phyloP scores from a whole-genome alignment of 2,113 vertebrate species.

The Salvelinus alpinus region DNA sequence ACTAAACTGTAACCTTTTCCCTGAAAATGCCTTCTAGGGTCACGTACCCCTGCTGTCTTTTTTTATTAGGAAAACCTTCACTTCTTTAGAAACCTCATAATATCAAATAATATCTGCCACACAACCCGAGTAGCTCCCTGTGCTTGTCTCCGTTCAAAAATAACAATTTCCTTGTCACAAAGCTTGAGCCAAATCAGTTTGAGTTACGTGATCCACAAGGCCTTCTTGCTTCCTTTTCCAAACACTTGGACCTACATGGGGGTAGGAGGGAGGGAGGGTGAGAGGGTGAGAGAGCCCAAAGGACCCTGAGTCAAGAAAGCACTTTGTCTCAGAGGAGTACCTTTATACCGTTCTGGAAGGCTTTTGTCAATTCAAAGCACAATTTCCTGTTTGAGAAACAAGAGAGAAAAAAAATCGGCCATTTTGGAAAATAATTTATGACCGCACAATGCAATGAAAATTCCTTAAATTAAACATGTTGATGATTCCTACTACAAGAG shows the following conservation, averaged over 20 bases:
- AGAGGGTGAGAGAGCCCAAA: background rate
- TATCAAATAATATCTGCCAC: background rate
- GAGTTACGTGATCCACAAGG: conserved; percentile 60
- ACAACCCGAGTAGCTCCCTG: background rate
- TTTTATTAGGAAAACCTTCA: conserved; percentile 9
- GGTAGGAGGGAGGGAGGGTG: background rate
- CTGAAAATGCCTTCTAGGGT: background rate
- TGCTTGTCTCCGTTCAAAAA: too few relatives aligned
- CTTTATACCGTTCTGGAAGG: conserved; percentile 33
- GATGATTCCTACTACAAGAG: background rate
- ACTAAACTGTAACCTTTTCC: conserved; percentile 15
- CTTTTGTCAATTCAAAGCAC: conserved; percentile 35
- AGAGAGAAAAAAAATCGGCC: too few relatives aligned
- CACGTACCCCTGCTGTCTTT: conserved; percentile 9
- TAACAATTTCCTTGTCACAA: conserved; percentile 48
- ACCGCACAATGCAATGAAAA: conserved; percentile 1
- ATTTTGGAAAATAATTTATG: background rate
- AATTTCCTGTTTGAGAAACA: conserved; percentile 24
- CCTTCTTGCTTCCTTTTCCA: conserved; percentile 54
- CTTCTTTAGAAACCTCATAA: conserved; percentile 17
- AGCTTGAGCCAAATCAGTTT: conserved; percentile 48
- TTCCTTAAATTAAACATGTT: background rate
- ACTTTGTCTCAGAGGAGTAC: conserved; percentile 35
- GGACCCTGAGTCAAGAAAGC: conserved; percentile 42
- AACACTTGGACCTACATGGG: conserved; percentile 47